Base-by-base conservation (phyloP, 2,113 vertebrate genomes). In the Chaetura pelagica region DNA sequence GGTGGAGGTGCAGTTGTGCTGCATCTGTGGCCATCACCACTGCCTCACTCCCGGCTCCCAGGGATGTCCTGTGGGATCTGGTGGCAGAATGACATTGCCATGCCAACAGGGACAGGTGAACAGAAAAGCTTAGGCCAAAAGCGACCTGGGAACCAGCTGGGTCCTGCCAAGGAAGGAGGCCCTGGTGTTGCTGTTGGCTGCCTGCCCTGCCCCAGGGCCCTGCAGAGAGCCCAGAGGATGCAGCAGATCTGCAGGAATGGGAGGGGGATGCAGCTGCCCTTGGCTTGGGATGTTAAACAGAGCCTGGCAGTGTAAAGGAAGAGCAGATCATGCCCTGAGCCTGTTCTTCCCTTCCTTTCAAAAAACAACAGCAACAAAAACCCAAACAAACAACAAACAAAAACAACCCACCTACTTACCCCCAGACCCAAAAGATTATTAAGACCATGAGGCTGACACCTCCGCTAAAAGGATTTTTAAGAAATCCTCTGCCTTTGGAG, bases 1-100 rank as follows among this genome's bases (percentile, higher is more conserved):
- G 0, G 0, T 40, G 44, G 49, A 73, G 49, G 1, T 29, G 18
- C 42, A 29, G 48, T 7, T 0, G 0, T 42, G n/a, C 52, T 82
- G 26, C 52, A 51, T 46, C 64, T 32, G 1, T 21, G 5, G 5
- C 29, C 35, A 46, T 82, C 82, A 38, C 15, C 24, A 3, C 20
- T 0, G 12, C 62, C n/a, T 68, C 66, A 2, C 26, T 72, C 29
- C 64, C 8, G 2, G 32, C 71, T n/a, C 38, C 46, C 0, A 0
- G 3, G 51, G 51, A 6, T 30, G 42, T 82, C 52, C 78, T 7
- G 2, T 0, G 14, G 71, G 66, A 51, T 26, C 42, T 23, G 7
- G 6, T 1, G 1, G 66, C 76, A 79, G 58, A 64, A 3, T 29
- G 6, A 23, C 79, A 46, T 48, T 34, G 38, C 62, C 54, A 13